phyloP scores from a whole-genome alignment of 2,888 invertebrate genomes.

The Vanessa cardui region DNA sequence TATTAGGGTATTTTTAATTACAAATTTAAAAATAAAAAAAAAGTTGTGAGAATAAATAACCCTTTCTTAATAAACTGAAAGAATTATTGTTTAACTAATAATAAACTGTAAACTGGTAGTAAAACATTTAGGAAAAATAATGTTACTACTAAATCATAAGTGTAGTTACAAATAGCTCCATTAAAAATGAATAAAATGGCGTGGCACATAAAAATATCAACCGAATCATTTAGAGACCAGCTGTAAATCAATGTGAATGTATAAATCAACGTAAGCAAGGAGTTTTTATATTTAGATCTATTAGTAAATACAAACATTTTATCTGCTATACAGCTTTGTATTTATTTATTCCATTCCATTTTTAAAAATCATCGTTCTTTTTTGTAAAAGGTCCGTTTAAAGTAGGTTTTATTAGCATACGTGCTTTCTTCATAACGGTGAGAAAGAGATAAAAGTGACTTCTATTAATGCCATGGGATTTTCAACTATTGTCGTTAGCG shows the following conservation, averaged over 20 bases:
- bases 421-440: no score
- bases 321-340: neutral
- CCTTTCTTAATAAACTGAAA: neutral
- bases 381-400: no score
- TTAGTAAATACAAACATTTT: conserved; percentile 8
- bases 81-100: conserved; percentile 10
- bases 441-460: no score
- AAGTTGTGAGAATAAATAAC: neutral
- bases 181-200: conserved; percentile 42
- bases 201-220: conserved; percentile 59
- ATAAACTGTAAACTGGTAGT: conserved; percentile 17
- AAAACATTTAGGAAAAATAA: conserved; percentile 19
- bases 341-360: no score
- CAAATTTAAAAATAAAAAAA: neutral
- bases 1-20: no score
- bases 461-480: no score
- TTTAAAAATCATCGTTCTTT: no score
- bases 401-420: no score
- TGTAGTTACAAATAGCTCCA: conserved; percentile 36
- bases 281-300: conserved; percentile 18
- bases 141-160: conserved; percentile 31
- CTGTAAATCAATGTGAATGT: conserved; percentile 53
- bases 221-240: conserved; percentile 49
- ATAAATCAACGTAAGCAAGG: conserved; percentile 49
- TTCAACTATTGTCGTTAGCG: no score